A percentile compares a stretch with the other conserved stretches of the same genome.
These are phyloP conservation scores for Macroglossus sobrinus DNA, from an alignment of 2,113 vertebrate species.

Conservation along the genomic window DNA sequence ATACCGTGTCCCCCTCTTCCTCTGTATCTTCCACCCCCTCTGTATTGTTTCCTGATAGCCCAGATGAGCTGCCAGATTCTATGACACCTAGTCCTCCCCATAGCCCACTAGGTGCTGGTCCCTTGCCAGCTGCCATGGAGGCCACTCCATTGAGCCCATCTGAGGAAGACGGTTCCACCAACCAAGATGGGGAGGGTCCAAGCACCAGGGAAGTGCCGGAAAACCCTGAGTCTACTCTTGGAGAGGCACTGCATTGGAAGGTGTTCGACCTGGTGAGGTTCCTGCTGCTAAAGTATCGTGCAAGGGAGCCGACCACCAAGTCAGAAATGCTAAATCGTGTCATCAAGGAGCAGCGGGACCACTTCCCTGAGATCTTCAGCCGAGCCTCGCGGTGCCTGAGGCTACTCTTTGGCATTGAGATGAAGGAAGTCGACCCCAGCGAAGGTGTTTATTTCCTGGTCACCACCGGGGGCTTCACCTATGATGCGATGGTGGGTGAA, in stretches of 20 bases:
- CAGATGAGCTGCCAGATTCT: background rate
- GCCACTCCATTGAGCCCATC: accelerated
- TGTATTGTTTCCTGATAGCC: background rate
- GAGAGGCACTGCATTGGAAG: background rate
- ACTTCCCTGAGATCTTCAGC: background rate
- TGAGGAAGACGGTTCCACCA: background rate
- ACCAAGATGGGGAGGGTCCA: too few species aligned
- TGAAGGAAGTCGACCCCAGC: background rate
- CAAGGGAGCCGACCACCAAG: background rate
- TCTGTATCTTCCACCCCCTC: background rate
- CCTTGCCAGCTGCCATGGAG: too few species aligned
- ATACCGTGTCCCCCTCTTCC: background rate
- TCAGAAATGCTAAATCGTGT: background rate
- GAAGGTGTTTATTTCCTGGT: background rate
- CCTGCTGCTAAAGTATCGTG: background rate
- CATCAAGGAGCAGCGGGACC: too few species aligned
- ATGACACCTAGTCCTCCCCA: background rate
- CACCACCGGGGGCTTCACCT: background rate
- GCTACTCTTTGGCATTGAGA: background rate
- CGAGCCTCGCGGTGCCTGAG: background rate
- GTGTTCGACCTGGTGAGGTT: background rate
- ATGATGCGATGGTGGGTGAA: background rate
- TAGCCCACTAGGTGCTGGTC: background rate
- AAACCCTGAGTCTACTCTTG: background rate
- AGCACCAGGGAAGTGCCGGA: accelerated